Evolutionary conservation across 2,113 vertebrate species (phyloP).

Genomic region (Camelus dromedarius): DNA sequence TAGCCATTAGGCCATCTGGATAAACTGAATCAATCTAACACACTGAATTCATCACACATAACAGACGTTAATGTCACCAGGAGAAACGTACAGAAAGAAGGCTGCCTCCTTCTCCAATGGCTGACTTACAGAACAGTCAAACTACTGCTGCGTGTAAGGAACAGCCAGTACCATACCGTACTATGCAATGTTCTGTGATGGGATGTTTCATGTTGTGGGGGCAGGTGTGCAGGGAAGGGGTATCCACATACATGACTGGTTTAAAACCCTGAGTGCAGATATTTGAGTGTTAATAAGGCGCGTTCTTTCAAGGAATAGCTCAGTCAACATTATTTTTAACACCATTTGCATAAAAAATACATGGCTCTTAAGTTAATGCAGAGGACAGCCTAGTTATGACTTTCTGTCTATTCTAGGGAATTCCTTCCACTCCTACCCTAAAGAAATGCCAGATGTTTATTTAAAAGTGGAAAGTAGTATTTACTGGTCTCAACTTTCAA

Average conservation of each 20-base stretch:
- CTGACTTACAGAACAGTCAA: neutral
- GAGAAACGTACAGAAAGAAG: neutral
- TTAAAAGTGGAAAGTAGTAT: neutral
- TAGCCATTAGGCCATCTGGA: neutral
- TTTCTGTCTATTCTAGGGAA: neutral
- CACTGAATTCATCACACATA: neutral
- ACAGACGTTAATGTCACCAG: neutral
- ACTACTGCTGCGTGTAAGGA: neutral
- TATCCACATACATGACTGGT: neutral
- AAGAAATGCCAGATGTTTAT: neutral
- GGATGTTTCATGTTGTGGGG: neutral
- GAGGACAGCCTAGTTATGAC: neutral
- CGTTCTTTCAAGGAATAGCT: neutral
- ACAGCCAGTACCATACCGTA: neutral
- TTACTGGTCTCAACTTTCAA: neutral
- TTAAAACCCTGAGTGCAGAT: neutral
- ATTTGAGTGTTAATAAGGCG: too few species aligned
- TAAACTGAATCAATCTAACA: neutral
- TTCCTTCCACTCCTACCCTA: too few species aligned
- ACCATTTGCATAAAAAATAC: neutral
- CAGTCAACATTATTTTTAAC: neutral
- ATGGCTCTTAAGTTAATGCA: neutral
- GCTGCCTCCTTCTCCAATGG: neutral
- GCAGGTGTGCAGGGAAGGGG: too few species aligned
- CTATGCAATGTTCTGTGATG: rapidly evolving